phyloP scores from a whole-genome alignment of 2,797 vertebrate species.

The Loris lydekkerianus region DNA sequence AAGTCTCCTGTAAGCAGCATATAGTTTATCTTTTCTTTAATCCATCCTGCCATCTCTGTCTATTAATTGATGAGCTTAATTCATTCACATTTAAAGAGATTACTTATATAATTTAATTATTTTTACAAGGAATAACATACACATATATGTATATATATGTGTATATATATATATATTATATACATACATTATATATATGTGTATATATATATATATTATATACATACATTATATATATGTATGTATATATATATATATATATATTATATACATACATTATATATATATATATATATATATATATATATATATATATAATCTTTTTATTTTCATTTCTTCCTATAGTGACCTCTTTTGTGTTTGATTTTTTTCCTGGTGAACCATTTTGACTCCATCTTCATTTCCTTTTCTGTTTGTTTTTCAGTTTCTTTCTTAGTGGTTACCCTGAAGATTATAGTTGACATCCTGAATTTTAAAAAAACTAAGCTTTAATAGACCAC shows the following conservation, averaged over 20 bases:
- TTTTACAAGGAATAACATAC: not conserved
- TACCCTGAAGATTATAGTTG: not conserved
- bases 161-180: not conserved
- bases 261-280: too few relatives aligned
- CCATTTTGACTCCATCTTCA: not conserved
- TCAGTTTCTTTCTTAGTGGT: not conserved
- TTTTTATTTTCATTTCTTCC: not conserved
- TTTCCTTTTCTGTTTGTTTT: not conserved
- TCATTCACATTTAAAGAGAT: not conserved
- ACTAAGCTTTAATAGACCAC: not conserved
- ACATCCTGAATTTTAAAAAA: not conserved
- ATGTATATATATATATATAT: not conserved
- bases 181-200: not conserved
- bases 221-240: not conserved
- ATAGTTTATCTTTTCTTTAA: too few relatives aligned
- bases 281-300: not conserved
- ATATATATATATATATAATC: not conserved
- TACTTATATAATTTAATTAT: not conserved
- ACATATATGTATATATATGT: not conserved
- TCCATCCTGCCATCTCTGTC: not conserved
- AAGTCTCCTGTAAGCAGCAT: not conserved
- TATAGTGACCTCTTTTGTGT: not conserved
- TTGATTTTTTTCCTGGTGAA: not conserved
- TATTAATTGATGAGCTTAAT: not conserved
- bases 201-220: too few relatives aligned